A percentile compares a stretch with the other conserved stretches of the same genome.
Evolutionary conservation across 2,888 invertebrate species (phyloP).

Genomic region (Sarcophaga rosellei): DNA sequence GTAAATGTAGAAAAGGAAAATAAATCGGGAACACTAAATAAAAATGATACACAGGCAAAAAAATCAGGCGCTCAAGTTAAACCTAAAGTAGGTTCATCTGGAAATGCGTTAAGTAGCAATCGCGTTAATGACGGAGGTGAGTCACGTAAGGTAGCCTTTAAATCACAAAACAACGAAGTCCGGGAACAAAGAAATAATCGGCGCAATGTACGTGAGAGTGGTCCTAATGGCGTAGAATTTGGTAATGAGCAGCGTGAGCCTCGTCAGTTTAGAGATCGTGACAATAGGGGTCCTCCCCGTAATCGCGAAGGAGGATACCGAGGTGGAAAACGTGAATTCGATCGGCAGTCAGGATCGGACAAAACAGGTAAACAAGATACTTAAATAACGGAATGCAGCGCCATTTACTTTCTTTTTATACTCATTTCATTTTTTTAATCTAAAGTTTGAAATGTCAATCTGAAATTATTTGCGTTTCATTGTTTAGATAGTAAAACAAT

Average conservation of each 20-base stretch:
- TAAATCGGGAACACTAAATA: slow-evolving; percentile 76
- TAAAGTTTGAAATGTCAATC: too few species aligned
- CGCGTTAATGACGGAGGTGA: slow-evolving; percentile 2
- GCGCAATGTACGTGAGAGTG: slow-evolving; percentile 83
- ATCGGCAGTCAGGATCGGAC: slow-evolving; percentile 96
- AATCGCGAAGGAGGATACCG: slow-evolving; percentile 77
- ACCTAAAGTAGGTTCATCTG: neutral
- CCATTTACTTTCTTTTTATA: neutral
- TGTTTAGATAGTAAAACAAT: too few species aligned
- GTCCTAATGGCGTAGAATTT: slow-evolving; percentile 82
- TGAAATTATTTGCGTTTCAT: too few species aligned
- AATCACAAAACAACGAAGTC: slow-evolving; percentile 20
- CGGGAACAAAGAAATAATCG: slow-evolving; percentile 70
- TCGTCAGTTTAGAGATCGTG: slow-evolving; percentile 79
- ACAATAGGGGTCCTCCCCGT: slow-evolving; percentile 80
- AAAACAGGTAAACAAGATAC: slow-evolving; percentile 87
- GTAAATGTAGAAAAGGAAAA: slow-evolving; percentile 77
- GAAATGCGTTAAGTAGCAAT: neutral
- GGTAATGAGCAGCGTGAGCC: slow-evolving; percentile 77
- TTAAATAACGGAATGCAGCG: slow-evolving; percentile 5
- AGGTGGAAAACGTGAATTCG: slow-evolving; percentile 95
- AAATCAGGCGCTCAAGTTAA: neutral
- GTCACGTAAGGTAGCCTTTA: slow-evolving; percentile 17
- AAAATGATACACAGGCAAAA: slow-evolving; percentile 68
- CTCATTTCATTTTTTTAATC: too few species aligned